Evolutionary conservation across 1,140 invertebrate genomes (phyloP).

Genomic region (Amphibalanus amphitrite): DNA sequence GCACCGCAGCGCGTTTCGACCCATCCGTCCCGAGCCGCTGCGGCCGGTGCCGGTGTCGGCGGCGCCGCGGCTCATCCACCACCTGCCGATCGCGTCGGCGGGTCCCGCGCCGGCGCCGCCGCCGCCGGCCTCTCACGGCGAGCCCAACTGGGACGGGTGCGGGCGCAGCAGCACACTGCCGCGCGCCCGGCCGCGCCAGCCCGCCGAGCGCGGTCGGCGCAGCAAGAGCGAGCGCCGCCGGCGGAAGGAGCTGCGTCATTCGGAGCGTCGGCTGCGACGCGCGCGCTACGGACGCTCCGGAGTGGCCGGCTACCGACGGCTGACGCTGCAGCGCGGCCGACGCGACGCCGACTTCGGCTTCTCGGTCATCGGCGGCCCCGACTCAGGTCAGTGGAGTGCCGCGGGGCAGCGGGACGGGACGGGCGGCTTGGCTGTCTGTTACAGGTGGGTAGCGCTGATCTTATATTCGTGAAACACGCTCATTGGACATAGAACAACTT

Average conservation of each 20-base stretch:
- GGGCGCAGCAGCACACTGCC: background rate
- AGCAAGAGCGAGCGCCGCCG: background rate
- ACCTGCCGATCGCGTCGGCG: background rate
- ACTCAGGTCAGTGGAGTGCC: background rate
- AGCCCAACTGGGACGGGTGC: background rate
- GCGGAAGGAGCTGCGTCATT: background rate
- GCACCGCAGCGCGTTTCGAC: background rate
- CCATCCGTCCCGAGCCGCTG: background rate
- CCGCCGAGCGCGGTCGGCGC: background rate
- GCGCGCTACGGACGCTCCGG: background rate
- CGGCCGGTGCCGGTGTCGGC: background rate
- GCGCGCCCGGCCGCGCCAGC: background rate
- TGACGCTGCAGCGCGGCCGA: background rate
- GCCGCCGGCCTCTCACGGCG: background rate
- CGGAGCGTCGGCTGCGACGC: background rate
- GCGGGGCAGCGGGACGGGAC: too few species aligned
- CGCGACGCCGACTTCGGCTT: background rate
- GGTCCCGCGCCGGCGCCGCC: too few species aligned
- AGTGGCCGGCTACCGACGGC: background rate
- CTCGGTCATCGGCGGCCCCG: background rate
- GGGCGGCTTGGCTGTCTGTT: too few species aligned
- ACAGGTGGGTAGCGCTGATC: too few species aligned
- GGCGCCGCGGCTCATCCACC: background rate
- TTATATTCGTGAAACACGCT: too few species aligned
- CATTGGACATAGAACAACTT: too few species aligned